These are phyloP conservation scores for Rhinichthys klamathensis DNA, from an alignment of 2,113 vertebrate species.

Conservation along the genomic window DNA sequence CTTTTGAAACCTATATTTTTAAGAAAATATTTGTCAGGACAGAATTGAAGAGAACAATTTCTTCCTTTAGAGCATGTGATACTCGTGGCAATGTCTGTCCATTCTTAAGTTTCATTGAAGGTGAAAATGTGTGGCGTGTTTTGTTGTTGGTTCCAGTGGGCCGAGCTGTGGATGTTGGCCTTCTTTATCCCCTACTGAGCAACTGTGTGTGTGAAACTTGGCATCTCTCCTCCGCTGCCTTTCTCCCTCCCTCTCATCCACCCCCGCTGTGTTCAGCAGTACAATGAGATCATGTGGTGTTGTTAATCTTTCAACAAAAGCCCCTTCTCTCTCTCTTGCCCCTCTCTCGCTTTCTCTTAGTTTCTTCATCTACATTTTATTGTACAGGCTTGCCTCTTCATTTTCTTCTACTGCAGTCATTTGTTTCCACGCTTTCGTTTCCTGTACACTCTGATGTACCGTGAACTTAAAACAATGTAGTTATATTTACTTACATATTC, in stretches of 20 bases:
- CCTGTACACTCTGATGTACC: background rate
- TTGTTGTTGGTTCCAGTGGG: constrained; percentile 28
- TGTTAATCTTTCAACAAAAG: constrained; percentile 85
- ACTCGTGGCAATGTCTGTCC: background rate
- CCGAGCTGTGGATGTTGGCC: constrained; percentile 38
- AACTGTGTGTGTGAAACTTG: constrained; percentile 72
- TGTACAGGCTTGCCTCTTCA: constrained; percentile 20
- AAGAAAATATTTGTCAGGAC: no score
- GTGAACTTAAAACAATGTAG: constrained; percentile 3
- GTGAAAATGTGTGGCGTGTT: constrained; percentile 26
- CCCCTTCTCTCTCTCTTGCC: constrained; percentile 70
- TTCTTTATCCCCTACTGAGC: constrained; percentile 63
- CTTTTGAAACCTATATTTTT: no score
- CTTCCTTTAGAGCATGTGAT: background rate
- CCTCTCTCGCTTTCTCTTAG: constrained; percentile 51
- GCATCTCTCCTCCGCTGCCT: constrained; percentile 69
- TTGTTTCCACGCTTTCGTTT: background rate
- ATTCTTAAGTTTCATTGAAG: constrained; percentile 9
- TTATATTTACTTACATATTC: constrained; percentile 2
- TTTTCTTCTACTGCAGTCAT: background rate
- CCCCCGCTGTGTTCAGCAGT: constrained; percentile 79
- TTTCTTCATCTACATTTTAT: constrained; percentile 57
- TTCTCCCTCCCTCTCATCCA: constrained; percentile 65
- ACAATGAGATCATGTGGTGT: constrained; percentile 86
- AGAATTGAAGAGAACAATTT: background rate